These are phyloP conservation scores for Hipparchia semele DNA, from an alignment of 2,888 invertebrate species.

Conservation along the genomic window DNA sequence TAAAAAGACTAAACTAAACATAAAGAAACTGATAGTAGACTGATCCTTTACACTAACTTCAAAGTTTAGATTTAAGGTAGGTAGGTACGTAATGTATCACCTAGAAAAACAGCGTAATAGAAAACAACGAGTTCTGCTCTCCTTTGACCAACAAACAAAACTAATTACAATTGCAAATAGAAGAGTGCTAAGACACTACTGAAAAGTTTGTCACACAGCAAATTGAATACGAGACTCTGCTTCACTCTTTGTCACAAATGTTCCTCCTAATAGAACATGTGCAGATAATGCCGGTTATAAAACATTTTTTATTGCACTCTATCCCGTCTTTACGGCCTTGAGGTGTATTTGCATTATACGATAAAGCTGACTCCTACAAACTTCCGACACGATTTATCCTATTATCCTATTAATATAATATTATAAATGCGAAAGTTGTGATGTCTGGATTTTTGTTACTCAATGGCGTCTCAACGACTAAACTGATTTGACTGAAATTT, in stretches of 20 bases:
- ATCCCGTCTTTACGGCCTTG: slow-evolving; percentile 27
- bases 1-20: no score
- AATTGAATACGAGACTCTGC: slow-evolving; percentile 14
- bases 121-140: neutral
- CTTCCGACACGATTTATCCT: no score
- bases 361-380: neutral
- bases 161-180: neutral
- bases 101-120: neutral
- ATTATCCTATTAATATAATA: no score
- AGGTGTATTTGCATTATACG: neutral
- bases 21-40: no score
- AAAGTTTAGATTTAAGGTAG: no score
- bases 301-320: slow-evolving; percentile 41
- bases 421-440: no score
- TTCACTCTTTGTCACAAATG: slow-evolving; percentile 1
- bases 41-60: no score
- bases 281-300: slow-evolving; percentile 41
- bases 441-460: no score
- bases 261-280: slow-evolving; percentile 26
- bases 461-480: no score
- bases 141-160: neutral
- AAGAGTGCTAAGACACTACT: neutral
- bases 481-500: no score
- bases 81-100: no score
- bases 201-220: neutral